phyloP scores from a whole-genome alignment of 2,113 vertebrate genomes.

The Pollimyrus isidori region DNA sequence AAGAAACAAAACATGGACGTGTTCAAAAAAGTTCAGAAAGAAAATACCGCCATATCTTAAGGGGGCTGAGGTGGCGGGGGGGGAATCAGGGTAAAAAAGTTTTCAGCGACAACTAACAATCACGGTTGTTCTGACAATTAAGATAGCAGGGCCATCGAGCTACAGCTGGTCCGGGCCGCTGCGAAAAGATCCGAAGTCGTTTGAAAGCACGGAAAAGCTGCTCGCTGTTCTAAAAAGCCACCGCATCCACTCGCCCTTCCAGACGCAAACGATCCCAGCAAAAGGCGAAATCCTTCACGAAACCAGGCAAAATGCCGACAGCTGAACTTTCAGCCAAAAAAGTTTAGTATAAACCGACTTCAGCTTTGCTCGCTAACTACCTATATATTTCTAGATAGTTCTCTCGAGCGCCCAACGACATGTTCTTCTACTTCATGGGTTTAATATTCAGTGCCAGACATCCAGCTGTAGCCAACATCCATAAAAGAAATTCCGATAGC shows the following conservation, averaged over 20 bases:
- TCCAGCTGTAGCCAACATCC: too few species aligned
- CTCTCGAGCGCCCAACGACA: not conserved
- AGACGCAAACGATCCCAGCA: not conserved
- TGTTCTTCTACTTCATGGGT: not conserved
- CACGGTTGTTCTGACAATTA: not conserved
- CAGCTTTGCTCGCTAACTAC: not conserved
- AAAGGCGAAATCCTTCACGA: not conserved
- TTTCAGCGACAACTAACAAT: not conserved
- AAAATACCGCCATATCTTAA: not conserved
- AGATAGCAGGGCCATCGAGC: not conserved
- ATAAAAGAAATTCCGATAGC: not conserved
- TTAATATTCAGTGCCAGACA: not conserved
- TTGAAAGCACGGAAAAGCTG: not conserved
- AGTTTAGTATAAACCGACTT: not conserved
- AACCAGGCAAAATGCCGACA: not conserved
- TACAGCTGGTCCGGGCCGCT: not conserved
- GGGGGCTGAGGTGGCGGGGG: not conserved
- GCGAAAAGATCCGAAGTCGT: not conserved
- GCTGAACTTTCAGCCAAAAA: slow-evolving; percentile 5
- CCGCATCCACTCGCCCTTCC: not conserved
- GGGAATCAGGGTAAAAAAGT: not conserved
- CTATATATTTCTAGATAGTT: not conserved
- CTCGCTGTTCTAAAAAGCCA: not conserved
- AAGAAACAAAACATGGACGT: not conserved
- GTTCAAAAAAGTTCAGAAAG: not conserved